Base-by-base conservation (phyloP, 2,888 invertebrate genomes). In the Xanthorhoe designata region DNA sequence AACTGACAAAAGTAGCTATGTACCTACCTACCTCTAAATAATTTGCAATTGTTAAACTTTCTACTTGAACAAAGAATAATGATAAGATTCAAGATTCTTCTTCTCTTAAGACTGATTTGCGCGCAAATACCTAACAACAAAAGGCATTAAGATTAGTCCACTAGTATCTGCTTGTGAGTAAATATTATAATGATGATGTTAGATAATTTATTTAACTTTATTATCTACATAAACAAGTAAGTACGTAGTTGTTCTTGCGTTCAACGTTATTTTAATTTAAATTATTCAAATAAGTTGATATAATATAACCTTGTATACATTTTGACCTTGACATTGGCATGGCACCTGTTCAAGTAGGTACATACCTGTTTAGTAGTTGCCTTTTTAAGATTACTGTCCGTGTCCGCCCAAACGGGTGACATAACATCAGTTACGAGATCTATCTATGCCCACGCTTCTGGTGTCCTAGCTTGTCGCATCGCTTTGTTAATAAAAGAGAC, bases 371-470 rank as follows among this genome's bases (percentile, higher is more conserved):
- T 52, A 47, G n/a, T n/a, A n/a, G 60, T 42, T 61, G 56, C 66
- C 61, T 49, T 62, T 59, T 71, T 68, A 38, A 66, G 71, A 2
- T 8, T 66, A 29, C 64, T 68, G 66, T 69, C 71, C 69, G 65
- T 68, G 66, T 69, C 71, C 69, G 65, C 73, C 73, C 53, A 69
- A 64, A 69, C 64, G 61, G 38, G 47, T 64, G 63, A 50, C 57
- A 67, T 67, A 64, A 64, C 53, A 63, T 67, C 57, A 60, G 60
- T 67, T 61, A 61, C 61, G 59, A 61, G 56, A 60, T 50, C 54
- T 60, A 47, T 58, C 15, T n/a, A 58, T 29, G 55, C 64, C 71
- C 57, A 69, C 69, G 63, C 51, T 47, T 5, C 38, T 35, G 19
- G 18, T 35, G 38, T 35, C 13, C 13, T 2, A 13, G 18, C 13